These are phyloP conservation scores for Meghimatium bilineatum DNA, from an alignment of 2,888 invertebrate species.

Conservation along the genomic window DNA sequence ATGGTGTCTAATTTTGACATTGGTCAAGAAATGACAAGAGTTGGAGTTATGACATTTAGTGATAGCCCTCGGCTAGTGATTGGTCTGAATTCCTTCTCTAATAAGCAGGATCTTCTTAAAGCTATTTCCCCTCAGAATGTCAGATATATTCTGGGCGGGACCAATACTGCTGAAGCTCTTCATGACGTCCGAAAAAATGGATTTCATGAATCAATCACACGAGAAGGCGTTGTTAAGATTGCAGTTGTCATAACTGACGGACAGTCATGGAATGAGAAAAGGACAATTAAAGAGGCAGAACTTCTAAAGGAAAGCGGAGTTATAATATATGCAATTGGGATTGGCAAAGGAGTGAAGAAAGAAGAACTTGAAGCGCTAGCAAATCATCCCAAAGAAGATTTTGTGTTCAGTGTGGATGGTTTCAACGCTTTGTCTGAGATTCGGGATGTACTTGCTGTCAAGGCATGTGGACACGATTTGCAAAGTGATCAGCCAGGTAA, in stretches of 20 bases:
- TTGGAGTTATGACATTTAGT: slow-evolving; percentile 67
- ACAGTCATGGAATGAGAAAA: slow-evolving; percentile 46
- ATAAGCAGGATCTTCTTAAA: slow-evolving; percentile 53
- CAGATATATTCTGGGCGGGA: slow-evolving; percentile 50
- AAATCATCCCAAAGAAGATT: slow-evolving; percentile 54
- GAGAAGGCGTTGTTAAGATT: slow-evolving; percentile 38
- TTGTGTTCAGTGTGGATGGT: slow-evolving; percentile 56
- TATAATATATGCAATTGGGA: slow-evolving; percentile 43
- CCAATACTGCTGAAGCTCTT: slow-evolving; percentile 54
- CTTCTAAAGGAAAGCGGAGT: slow-evolving; percentile 33
- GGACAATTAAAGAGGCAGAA: slow-evolving; percentile 31
- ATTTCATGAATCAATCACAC: slow-evolving; percentile 33
- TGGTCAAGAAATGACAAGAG: slow-evolving; percentile 58
- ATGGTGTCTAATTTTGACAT: slow-evolving; percentile 66
- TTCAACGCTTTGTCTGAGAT: slow-evolving; percentile 55
- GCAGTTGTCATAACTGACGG: slow-evolving; percentile 51
- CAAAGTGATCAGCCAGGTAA: slow-evolving; percentile 26
- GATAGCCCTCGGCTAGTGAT: slow-evolving; percentile 54
- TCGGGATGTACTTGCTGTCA: slow-evolving; percentile 15
- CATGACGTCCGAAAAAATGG: slow-evolving; percentile 29
- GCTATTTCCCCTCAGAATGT: slow-evolving; percentile 49
- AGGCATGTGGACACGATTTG: slow-evolving; percentile 10
- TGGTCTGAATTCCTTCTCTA: slow-evolving; percentile 54
- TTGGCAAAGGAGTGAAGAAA: slow-evolving; percentile 57
- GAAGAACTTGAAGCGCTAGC: slow-evolving; percentile 59